Evolutionary conservation across 2,888 invertebrate genomes (phyloP).

Genomic region (Pimpla rufipes): DNA sequence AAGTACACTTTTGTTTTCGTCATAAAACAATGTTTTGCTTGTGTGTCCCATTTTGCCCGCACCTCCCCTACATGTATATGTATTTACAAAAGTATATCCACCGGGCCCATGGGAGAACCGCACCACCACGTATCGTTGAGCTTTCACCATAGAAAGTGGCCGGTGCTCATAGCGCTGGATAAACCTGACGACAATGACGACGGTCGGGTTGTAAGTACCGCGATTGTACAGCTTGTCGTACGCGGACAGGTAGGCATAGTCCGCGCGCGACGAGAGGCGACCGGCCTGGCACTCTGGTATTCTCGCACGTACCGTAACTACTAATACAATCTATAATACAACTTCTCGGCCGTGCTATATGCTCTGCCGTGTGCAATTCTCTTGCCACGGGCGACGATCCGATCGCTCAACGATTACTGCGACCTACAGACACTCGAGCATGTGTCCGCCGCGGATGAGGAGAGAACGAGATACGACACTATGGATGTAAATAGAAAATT

Average conservation of each 20-base stretch:
- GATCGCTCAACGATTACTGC: constrained; percentile 50
- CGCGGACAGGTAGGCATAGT: constrained; percentile 52
- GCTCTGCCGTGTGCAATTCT: constrained; percentile 38
- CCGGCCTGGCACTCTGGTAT: constrained; percentile 8
- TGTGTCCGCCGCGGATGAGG: not conserved
- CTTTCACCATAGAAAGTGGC: constrained; percentile 69
- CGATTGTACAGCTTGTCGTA: constrained; percentile 66
- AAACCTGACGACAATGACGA: constrained; percentile 52
- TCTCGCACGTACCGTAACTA: constrained; percentile 58
- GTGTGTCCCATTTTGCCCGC: too few relatives aligned
- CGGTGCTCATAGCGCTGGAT: constrained; percentile 24
- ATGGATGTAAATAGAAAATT: not conserved
- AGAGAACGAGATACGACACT: constrained; percentile 4
- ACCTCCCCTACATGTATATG: too few relatives aligned
- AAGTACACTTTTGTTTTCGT: too few relatives aligned
- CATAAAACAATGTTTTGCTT: too few relatives aligned
- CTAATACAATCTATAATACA: constrained; percentile 61
- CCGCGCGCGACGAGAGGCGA: too few relatives aligned
- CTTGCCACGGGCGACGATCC: constrained; percentile 39
- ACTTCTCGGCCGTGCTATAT: constrained; percentile 20
- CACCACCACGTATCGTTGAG: constrained; percentile 58
- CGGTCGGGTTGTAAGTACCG: constrained; percentile 66
- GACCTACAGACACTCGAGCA: constrained; percentile 35
- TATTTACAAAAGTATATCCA: too few relatives aligned
- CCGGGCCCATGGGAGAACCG: constrained; percentile 15